Conservation (phyloP, 2,113 vertebrate genomes). For the Xenopus tropicalis region UCB_Xtro_10.0 CM004446.2:102222501-102223000, state of each 20-base stretch:
- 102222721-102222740: neutral
- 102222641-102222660: neutral
- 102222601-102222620: neutral
- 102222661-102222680: neutral
- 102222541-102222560: slow-evolving; percentile 43
- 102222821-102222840: no score
- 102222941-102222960: no score
- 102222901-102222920: no score
- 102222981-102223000: no score
- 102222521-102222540: slow-evolving; percentile 45
- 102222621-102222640: slow-evolving; percentile 3
- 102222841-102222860: no score
- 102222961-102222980: no score
- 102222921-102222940: no score
- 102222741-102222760: neutral
- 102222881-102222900: no score
- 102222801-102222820: no score
- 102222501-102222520: slow-evolving; percentile 42
- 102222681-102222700: neutral
- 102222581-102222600: slow-evolving; percentile 22
- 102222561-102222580: slow-evolving; percentile 39
- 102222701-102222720: neutral
- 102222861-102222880: no score
- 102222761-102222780: neutral
- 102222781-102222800: no score